Evolutionary conservation across 2,888 invertebrate genomes (phyloP).

Genomic region (Drosophila yooni): DNA sequence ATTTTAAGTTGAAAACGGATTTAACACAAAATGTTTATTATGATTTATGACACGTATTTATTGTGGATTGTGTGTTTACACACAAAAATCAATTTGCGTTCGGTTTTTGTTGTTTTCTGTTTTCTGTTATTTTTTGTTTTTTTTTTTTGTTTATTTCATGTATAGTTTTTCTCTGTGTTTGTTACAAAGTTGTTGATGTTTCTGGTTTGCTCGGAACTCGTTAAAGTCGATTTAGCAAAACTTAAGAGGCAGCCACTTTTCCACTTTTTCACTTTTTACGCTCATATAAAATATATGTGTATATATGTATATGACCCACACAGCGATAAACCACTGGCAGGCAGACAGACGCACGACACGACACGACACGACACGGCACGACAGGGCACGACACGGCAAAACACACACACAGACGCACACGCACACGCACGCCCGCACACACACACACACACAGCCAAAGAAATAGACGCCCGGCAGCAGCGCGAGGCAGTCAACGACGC

Average conservation of each 20-base stretch:
- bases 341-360: not conserved
- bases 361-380: not conserved
- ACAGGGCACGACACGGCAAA: conserved; percentile 2
- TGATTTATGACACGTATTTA: conserved; percentile 54
- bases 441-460: conserved; percentile 20
- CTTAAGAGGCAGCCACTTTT: conserved; percentile 21
- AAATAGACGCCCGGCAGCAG: conserved; percentile 43
- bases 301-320: conserved; percentile 9
- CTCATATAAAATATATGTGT: conserved; percentile 9
- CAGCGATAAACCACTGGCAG: conserved; percentile 1
- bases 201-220: conserved; percentile 33
- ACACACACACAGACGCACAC: conserved; percentile 3
- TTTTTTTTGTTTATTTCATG: conserved; percentile 4
- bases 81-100: conserved; percentile 27
- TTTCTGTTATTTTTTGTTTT: not conserved
- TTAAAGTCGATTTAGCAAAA: conserved; percentile 35
- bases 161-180: conserved; percentile 25
- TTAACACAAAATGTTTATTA: conserved; percentile 47
- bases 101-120: not conserved
- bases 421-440: conserved; percentile 5
- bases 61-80: conserved; percentile 30
- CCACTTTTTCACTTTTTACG: conserved; percentile 22
- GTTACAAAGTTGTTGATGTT: conserved; percentile 40
- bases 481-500: conserved; percentile 52
- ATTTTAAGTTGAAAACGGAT: conserved; percentile 49